Evolutionary conservation across 2,888 invertebrate genomes (phyloP).

Genomic region (Dolichomitus sp.): DNA sequence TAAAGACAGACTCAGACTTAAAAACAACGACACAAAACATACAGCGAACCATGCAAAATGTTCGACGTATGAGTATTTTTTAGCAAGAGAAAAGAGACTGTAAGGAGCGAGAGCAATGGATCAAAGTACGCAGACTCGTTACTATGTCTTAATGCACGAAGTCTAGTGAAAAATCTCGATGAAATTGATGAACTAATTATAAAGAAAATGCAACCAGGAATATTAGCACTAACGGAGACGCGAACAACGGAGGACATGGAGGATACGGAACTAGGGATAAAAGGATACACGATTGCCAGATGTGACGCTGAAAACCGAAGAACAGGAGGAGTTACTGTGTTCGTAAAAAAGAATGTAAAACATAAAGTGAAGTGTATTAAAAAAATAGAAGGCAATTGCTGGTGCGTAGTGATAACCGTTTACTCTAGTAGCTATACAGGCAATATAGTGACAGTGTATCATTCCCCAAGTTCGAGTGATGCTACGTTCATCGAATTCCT

Average conservation of each 20-base stretch:
- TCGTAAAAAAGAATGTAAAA: constrained; percentile 18
- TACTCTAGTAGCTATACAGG: not conserved
- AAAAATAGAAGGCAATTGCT: constrained; percentile 17
- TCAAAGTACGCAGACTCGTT: no score
- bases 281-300: constrained; percentile 42
- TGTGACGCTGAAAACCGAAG: constrained; percentile 44
- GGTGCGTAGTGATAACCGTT: constrained; percentile 15
- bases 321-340: constrained; percentile 51
- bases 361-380: not conserved
- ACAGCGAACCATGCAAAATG: no score
- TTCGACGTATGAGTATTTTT: no score
- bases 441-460: constrained; percentile 12
- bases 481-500: not conserved
- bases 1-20: no score
- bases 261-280: constrained; percentile 8
- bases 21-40: no score
- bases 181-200: no score
- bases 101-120: no score
- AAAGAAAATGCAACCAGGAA: constrained; percentile 27
- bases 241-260: constrained; percentile 48
- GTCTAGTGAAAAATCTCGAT: no score
- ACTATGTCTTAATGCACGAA: no score
- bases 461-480: constrained; percentile 22
- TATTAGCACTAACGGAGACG: constrained; percentile 56
- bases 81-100: no score